phyloP scores from a whole-genome alignment of 2,888 invertebrate genomes.

The Brachynemurus nebulosus region DNA sequence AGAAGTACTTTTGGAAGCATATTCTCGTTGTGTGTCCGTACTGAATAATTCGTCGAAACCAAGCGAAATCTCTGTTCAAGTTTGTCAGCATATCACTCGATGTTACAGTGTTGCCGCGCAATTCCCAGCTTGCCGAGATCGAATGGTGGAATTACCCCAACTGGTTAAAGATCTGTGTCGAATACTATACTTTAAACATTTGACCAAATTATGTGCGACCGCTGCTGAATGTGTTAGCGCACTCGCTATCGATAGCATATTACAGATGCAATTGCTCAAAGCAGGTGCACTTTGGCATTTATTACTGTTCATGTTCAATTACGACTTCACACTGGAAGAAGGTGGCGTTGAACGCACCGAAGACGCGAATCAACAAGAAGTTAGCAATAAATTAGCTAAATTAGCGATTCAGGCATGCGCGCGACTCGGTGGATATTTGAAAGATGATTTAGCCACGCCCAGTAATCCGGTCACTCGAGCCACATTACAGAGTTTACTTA shows the following conservation, averaged over 20 bases:
- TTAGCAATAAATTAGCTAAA: slow-evolving; percentile 80
- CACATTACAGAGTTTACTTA: slow-evolving; percentile 57
- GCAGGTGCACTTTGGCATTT: slow-evolving; percentile 88
- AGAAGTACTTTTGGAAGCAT: slow-evolving; percentile 77
- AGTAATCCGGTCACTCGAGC: slow-evolving; percentile 40
- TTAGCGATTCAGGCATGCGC: slow-evolving; percentile 74
- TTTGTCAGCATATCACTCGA: slow-evolving; percentile 79
- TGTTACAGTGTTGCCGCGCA: slow-evolving; percentile 94
- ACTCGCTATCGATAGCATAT: slow-evolving; percentile 67
- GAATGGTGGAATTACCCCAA: slow-evolving; percentile 75
- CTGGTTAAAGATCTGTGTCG: slow-evolving; percentile 76
- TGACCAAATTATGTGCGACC: slow-evolving; percentile 68
- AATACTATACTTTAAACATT: slow-evolving; percentile 72
- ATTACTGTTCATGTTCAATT: slow-evolving; percentile 77
- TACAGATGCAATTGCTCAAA: slow-evolving; percentile 72
- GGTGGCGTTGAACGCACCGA: slow-evolving; percentile 67
- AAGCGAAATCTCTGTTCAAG: slow-evolving; percentile 71
- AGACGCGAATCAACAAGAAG: slow-evolving; percentile 1
- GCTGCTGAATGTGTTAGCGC: slow-evolving; percentile 86
- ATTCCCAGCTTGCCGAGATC: slow-evolving; percentile 80
- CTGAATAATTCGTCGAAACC: slow-evolving; percentile 64
- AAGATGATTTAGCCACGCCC: slow-evolving; percentile 38
- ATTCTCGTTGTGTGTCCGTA: slow-evolving; percentile 87
- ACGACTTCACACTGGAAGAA: slow-evolving; percentile 95
- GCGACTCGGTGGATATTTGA: slow-evolving; percentile 56